phyloP scores from a whole-genome alignment of 2,888 invertebrate species.

The Epirrita christyi region DNA sequence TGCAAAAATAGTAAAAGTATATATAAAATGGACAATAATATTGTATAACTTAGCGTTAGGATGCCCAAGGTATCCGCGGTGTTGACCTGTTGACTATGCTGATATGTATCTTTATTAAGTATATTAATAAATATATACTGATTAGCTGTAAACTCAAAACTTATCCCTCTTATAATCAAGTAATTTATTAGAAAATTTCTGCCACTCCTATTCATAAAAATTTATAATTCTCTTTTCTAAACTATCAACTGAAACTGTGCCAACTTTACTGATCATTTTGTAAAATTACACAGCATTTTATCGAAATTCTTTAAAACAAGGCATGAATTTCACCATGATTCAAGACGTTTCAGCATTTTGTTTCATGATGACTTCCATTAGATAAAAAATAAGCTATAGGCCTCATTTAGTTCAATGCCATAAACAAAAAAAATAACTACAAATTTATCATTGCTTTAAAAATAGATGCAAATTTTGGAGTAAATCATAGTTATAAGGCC shows the following conservation, averaged over 20 bases:
- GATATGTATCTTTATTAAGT: constrained; percentile 57
- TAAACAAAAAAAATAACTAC: no score
- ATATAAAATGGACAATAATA: constrained; percentile 72
- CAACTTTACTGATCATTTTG: constrained; percentile 40
- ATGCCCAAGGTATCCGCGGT: constrained; percentile 82
- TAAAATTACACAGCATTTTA: constrained; percentile 29
- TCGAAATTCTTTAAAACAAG: constrained; percentile 20
- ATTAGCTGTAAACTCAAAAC: constrained; percentile 77
- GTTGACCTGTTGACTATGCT: constrained; percentile 76
- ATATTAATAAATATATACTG: constrained; percentile 39
- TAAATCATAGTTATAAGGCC: constrained; percentile 15
- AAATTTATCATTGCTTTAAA: no score
- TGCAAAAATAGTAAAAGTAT: constrained; percentile 78
- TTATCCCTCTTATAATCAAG: constrained; percentile 69
- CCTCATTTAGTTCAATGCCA: constrained; percentile 5
- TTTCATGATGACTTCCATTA: constrained; percentile 52
- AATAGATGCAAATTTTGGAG: not conserved
- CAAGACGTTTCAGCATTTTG: constrained; percentile 41
- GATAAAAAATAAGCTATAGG: constrained; percentile 20
- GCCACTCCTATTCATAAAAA: constrained; percentile 52
- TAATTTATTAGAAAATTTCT: constrained; percentile 52
- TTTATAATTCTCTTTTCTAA: not conserved
- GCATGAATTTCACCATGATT: constrained; percentile 52
- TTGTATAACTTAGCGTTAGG: constrained; percentile 79
- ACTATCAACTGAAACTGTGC: constrained; percentile 41